Percentiles rank a stretch among this genome's conserved stretches.
Conservation (phyloP, 2,888 invertebrate species). For the Agrotis ipsilon region DNA sequence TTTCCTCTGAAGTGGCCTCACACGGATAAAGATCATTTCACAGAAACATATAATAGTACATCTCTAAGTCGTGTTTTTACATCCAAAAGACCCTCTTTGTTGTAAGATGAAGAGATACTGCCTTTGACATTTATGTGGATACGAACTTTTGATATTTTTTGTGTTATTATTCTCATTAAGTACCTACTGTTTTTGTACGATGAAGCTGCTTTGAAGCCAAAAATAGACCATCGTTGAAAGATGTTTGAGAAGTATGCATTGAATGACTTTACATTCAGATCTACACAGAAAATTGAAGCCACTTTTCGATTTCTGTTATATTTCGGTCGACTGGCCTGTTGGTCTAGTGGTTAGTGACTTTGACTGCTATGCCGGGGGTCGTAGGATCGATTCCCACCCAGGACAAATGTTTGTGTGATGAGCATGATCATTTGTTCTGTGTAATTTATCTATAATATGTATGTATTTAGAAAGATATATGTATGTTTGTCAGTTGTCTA, state of each 20-base stretch:
- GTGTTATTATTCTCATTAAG: slow-evolving; percentile 55
- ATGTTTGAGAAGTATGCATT: background rate
- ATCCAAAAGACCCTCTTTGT: slow-evolving; percentile 63
- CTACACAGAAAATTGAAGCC: too few relatives aligned
- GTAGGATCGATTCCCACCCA: too few relatives aligned
- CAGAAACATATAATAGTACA: slow-evolving; percentile 50
- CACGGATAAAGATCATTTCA: slow-evolving; percentile 46
- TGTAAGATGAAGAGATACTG: slow-evolving; percentile 61
- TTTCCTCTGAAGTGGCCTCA: slow-evolving; percentile 38
- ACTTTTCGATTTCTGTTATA: too few relatives aligned
- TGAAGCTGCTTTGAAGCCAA: background rate
- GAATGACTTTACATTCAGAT: too few relatives aligned
- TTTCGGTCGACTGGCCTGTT: too few relatives aligned
- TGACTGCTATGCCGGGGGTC: too few relatives aligned
- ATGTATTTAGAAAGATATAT: too few relatives aligned
- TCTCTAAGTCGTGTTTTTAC: slow-evolving; percentile 54
- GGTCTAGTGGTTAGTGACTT: too few relatives aligned
- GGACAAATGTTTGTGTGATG: too few relatives aligned
- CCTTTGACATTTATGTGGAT: slow-evolving; percentile 67
- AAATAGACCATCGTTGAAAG: slow-evolving; percentile 5
- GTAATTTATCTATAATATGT: too few relatives aligned
- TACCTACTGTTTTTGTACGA: slow-evolving; percentile 17
- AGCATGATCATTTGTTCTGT: too few relatives aligned
- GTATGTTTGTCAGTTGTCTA: too few relatives aligned
- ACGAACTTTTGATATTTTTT: slow-evolving; percentile 64